Percentiles rank a stretch among this genome's conserved stretches.
These are phyloP conservation scores for Habropoda laboriosa DNA, from an alignment of 1,140 invertebrate genomes.

Conservation along the genomic window DNA sequence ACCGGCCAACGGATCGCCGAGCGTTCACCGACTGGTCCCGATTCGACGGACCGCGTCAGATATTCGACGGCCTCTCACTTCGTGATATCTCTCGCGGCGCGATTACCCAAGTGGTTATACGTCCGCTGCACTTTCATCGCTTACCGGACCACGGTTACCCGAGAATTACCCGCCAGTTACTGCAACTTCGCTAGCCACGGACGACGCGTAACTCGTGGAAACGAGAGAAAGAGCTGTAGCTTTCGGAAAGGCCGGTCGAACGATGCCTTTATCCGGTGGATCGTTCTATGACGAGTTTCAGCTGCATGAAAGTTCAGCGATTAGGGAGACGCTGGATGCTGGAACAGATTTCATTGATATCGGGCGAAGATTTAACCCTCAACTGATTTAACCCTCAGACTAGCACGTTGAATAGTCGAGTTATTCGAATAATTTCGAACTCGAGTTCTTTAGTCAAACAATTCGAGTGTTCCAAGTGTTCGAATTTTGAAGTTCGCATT, in stretches of 20 bases:
- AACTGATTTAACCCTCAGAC: no score
- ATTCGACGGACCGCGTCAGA: conserved; percentile 28
- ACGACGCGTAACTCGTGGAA: neutral
- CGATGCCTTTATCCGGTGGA: neutral
- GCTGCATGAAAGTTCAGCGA: no score
- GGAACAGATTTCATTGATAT: no score
- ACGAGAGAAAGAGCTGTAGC: neutral
- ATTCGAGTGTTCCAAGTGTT: no score
- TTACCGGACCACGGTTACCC: conserved; percentile 38
- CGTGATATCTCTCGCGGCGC: conserved; percentile 44
- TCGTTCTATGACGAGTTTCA: no score
- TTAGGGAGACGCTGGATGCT: no score
- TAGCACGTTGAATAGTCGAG: no score
- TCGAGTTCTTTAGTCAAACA: no score
- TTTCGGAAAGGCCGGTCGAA: neutral
- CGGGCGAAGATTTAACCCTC: no score
- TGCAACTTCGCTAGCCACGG: conserved; percentile 25
- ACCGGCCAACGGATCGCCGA: neutral
- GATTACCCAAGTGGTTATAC: conserved; percentile 68
- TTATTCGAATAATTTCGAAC: no score
- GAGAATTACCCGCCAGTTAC: conserved; percentile 55
- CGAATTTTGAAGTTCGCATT: no score
- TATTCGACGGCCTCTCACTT: conserved; percentile 24
- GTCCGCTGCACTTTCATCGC: conserved; percentile 66
- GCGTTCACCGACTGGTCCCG: conserved; percentile 17